Evolutionary conservation across 2,888 invertebrate genomes (phyloP).

Genomic region (Dysmachus trigonus): DNA sequence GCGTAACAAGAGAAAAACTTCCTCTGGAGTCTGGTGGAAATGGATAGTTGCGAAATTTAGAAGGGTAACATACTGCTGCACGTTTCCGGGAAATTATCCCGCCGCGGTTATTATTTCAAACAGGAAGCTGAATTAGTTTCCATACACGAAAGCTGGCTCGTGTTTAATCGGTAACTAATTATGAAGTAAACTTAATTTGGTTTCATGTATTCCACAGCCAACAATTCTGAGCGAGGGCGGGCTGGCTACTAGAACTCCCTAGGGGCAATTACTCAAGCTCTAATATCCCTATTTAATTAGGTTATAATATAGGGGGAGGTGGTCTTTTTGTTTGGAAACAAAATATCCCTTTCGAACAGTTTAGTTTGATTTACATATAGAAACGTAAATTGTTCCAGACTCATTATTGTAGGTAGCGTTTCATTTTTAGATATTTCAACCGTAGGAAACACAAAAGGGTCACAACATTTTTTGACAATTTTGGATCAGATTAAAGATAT

Average conservation of each 20-base stretch:
- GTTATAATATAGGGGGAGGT: neutral
- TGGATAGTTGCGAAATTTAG: neutral
- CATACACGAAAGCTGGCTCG: neutral
- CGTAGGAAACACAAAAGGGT: too few species aligned
- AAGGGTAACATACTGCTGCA: neutral
- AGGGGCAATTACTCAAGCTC: neutral
- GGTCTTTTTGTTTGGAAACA: neutral
- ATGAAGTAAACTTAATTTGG: neutral
- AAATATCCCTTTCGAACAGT: neutral
- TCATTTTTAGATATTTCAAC: too few species aligned
- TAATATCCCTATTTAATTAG: neutral
- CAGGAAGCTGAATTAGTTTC: neutral
- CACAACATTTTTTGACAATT: too few species aligned
- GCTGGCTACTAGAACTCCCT: neutral
- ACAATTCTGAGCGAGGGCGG: neutral
- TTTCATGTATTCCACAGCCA: neutral
- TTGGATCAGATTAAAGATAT: too few species aligned
- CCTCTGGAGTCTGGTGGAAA: neutral
- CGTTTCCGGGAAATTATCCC: neutral
- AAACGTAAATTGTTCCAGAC: too few species aligned
- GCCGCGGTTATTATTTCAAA: neutral
- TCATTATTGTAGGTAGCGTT: too few species aligned
- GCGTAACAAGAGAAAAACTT: slow-evolving; percentile 7
- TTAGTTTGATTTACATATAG: too few species aligned
- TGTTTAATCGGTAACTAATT: neutral